Evolutionary conservation across 2,888 invertebrate species (phyloP).

Genomic region (Tenthredo livida): DNA sequence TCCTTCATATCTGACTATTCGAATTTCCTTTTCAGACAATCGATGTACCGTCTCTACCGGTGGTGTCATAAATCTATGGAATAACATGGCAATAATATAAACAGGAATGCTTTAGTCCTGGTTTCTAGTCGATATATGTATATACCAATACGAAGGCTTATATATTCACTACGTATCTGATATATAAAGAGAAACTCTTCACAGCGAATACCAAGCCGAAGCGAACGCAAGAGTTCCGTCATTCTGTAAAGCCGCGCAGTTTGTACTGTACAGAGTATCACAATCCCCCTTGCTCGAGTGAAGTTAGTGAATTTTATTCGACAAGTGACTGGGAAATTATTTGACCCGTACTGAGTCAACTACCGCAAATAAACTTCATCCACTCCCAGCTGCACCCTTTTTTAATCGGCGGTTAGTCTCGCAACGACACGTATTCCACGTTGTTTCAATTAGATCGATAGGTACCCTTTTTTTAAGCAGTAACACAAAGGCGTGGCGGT

Average conservation of each 20-base stretch:
- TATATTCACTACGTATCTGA: not conserved
- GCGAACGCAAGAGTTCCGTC: not conserved
- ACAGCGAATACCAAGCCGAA: not conserved
- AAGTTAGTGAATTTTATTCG: slow-evolving; percentile 33
- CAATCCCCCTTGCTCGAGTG: not conserved
- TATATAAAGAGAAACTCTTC: slow-evolving; percentile 17
- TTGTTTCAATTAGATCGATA: not conserved
- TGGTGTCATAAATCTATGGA: slow-evolving; percentile 25
- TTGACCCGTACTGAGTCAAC: slow-evolving; percentile 22
- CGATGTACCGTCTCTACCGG: slow-evolving; percentile 15
- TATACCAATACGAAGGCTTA: not conserved
- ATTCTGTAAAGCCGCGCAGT: slow-evolving; percentile 6
- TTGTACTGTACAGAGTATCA: slow-evolving; percentile 13
- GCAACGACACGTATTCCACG: not conserved
- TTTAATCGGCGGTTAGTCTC: not conserved
- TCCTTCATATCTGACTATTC: not conserved
- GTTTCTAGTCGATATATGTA: not conserved
- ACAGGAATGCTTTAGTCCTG: slow-evolving; percentile 25
- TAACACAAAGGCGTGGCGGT: not conserved
- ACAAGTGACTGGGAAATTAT: slow-evolving; percentile 18
- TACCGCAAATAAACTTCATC: slow-evolving; percentile 26
- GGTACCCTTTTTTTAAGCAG: not conserved
- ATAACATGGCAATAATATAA: slow-evolving; percentile 38
- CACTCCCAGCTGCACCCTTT: not conserved
- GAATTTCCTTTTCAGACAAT: slow-evolving; percentile 16